Evolutionary conservation across 2,888 invertebrate species (phyloP).

Genomic region (Leistus spinibarbis): DNA sequence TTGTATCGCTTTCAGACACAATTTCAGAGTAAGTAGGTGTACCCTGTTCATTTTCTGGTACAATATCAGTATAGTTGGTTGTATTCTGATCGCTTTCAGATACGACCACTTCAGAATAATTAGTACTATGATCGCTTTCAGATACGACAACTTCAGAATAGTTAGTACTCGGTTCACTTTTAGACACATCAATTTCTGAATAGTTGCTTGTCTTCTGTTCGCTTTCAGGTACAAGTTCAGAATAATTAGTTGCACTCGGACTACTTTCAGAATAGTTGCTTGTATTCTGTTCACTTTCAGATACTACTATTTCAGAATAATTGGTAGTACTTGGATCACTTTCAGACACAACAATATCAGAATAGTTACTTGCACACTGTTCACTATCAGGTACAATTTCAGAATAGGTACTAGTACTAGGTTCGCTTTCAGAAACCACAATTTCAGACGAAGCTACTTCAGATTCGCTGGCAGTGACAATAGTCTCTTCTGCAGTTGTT

Average conservation of each 20-base stretch:
- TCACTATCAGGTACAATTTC: constrained; percentile 15
- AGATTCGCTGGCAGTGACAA: constrained; percentile 22
- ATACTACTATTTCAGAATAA: constrained; percentile 5
- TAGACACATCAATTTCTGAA: not conserved
- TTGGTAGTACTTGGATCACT: not conserved
- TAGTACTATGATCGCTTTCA: not conserved
- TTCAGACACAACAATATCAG: not conserved
- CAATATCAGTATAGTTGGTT: not conserved
- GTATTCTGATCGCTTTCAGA: not conserved
- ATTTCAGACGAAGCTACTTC: constrained; percentile 9
- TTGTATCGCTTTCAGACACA: not conserved
- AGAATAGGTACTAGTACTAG: not conserved
- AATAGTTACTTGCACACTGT: not conserved
- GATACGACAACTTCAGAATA: not conserved
- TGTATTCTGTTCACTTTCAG: constrained; percentile 19
- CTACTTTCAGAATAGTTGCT: not conserved
- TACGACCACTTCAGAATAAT: not conserved
- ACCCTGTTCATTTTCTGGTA: not conserved
- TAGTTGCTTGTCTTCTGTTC: not conserved
- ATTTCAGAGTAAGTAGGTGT: constrained; percentile 1
- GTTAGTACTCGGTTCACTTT: not conserved
- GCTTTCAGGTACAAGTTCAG: not conserved
- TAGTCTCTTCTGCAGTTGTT: constrained; percentile 22
- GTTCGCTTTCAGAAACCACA: not conserved
- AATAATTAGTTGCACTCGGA: no score